phyloP scores from a whole-genome alignment of 2,113 vertebrate species.

The Sturnira hondurensis region DNA sequence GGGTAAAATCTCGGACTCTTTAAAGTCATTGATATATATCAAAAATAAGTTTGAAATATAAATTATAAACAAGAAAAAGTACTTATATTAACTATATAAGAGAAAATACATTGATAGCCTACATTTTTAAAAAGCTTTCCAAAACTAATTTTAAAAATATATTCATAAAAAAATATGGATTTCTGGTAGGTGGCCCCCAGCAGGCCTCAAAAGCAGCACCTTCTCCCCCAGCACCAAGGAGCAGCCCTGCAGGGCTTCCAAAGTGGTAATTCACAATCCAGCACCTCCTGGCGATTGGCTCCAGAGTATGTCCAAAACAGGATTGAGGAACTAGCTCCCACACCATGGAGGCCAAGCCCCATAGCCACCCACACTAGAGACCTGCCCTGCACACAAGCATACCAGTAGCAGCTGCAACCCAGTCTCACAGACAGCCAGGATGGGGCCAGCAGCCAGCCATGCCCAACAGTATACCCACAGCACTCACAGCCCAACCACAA shows the following conservation, averaged over 20 bases:
- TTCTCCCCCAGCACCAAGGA: neutral
- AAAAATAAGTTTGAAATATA: slow-evolving; percentile 17
- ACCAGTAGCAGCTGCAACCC: too few species aligned
- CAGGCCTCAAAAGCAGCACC: neutral
- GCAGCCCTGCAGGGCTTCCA: neutral
- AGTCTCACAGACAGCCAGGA: neutral
- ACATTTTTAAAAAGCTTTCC: neutral
- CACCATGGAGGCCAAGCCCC: neutral
- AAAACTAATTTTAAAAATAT: neutral
- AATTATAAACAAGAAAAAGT: neutral
- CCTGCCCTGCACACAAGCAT: neutral
- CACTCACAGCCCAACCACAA: neutral
- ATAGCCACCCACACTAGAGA: neutral
- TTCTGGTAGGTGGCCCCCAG: neutral
- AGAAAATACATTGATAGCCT: neutral
- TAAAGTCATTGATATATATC: neutral
- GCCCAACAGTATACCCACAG: neutral
- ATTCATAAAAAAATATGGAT: neutral
- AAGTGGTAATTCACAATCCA: neutral
- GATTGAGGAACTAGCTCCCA: neutral
- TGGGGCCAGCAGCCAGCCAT: neutral
- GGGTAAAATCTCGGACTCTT: neutral
- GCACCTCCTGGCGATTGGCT: too few species aligned
- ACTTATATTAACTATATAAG: neutral
- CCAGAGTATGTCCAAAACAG: neutral